These are phyloP conservation scores for Onychomys torridus DNA, from an alignment of 2,797 vertebrate species.

Conservation along the genomic window DNA sequence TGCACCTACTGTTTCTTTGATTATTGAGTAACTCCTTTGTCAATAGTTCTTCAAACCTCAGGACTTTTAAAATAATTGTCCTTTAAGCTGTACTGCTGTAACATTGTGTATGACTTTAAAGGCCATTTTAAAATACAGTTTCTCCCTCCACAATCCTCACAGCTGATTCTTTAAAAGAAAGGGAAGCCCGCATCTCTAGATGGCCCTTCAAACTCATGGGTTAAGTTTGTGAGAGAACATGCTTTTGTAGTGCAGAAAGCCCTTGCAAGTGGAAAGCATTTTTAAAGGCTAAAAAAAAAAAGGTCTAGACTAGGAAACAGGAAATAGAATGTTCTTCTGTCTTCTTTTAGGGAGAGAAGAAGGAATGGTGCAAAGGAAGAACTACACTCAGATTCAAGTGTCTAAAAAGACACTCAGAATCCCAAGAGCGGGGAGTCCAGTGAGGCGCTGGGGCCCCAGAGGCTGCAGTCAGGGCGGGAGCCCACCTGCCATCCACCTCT, in stretches of 20 bases:
- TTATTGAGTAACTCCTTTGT: constrained; percentile 11
- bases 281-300: constrained; percentile 46
- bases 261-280: constrained; percentile 63
- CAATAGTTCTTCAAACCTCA: constrained; percentile 43
- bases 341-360: not conserved
- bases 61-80: not conserved
- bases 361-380: not conserved
- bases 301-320: not conserved
- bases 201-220: constrained; percentile 37
- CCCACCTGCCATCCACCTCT: not conserved
- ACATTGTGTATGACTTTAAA: constrained; percentile 12
- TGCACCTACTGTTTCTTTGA: not conserved
- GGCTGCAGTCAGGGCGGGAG: not conserved
- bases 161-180: constrained; percentile 20
- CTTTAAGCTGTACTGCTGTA: not conserved
- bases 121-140: constrained; percentile 54
- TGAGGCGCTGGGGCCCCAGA: not conserved
- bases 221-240: constrained; percentile 17
- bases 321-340: not conserved
- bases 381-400: not conserved
- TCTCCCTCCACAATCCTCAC: constrained; percentile 63
- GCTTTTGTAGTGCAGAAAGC: not conserved
- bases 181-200: not conserved
- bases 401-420: constrained; percentile 16
- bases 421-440: not conserved